Evolutionary conservation across 92 coral and sea anemone genomes (phyloP).

Genomic region (Epizoanthus ramosus): DNA sequence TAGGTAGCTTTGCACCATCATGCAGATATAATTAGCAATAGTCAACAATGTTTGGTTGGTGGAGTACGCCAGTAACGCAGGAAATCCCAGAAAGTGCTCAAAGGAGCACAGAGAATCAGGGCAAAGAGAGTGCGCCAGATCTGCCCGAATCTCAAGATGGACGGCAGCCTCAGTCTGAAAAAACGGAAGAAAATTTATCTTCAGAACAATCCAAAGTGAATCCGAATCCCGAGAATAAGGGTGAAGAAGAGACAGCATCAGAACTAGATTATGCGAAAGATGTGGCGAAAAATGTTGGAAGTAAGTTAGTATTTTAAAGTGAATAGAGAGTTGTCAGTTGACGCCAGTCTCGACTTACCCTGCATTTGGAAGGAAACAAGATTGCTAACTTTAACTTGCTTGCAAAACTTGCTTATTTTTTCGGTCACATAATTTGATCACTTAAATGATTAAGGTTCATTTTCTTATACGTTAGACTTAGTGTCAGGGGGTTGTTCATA

Average conservation of each 20-base stretch:
- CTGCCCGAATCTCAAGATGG: conserved; percentile 3
- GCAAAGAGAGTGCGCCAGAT: not conserved
- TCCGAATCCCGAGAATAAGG: not conserved
- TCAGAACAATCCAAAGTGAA: not conserved
- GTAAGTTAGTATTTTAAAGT: conserved; percentile 55
- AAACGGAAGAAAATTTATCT: not conserved
- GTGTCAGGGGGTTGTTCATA: too few species aligned
- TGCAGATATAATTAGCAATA: conserved; percentile 11
- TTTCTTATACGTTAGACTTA: too few species aligned
- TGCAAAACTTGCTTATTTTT: not conserved
- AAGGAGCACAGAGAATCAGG: not conserved
- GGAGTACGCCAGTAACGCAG: conserved; percentile 22
- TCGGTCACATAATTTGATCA: not conserved
- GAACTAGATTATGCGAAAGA: conserved; percentile 90
- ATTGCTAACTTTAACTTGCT: not conserved
- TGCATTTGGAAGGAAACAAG: too few species aligned
- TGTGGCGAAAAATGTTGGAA: conserved; percentile 94
- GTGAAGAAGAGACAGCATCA: conserved; percentile 47
- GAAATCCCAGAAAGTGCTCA: not conserved
- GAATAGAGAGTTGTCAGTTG: not conserved
- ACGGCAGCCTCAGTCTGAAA: not conserved
- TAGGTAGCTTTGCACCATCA: not conserved
- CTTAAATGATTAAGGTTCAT: too few species aligned
- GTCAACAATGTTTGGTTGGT: conserved; percentile 37
- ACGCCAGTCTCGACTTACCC: not conserved